Conservation (phyloP, 2,113 vertebrate species). For the Athene cunicularia region DNA sequence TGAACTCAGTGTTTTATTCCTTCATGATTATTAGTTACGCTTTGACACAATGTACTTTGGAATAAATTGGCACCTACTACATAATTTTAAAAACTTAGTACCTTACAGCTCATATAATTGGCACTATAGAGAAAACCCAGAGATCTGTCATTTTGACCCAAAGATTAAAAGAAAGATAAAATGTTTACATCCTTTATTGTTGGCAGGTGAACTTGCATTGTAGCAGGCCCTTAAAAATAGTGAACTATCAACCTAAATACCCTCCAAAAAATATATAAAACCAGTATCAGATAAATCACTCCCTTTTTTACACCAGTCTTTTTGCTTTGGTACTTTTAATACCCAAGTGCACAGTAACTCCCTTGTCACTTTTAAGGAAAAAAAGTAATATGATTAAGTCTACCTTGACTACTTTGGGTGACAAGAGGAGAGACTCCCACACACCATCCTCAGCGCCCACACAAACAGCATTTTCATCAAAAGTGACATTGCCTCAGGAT, state of each 20-base stretch:
- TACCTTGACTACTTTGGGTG: not conserved
- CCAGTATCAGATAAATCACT: not conserved
- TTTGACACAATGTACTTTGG: not conserved
- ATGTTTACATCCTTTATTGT: slow-evolving; percentile 35
- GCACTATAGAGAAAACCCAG: not conserved
- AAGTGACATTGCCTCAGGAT: not conserved
- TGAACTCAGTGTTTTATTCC: slow-evolving; percentile 63
- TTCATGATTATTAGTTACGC: slow-evolving; percentile 19
- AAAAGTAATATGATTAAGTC: not conserved
- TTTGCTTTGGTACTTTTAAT: slow-evolving; percentile 14
- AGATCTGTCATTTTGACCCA: not conserved
- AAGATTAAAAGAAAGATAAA: slow-evolving; percentile 64
- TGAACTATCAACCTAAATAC: not conserved
- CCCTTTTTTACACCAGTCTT: slow-evolving; percentile 1
- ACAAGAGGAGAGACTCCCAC: not conserved
- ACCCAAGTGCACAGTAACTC: slow-evolving; percentile 36
- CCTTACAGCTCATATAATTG: not conserved
- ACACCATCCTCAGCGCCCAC: not conserved
- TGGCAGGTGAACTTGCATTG: slow-evolving; percentile 23
- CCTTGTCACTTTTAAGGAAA: not conserved
- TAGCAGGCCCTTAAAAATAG: slow-evolving; percentile 46
- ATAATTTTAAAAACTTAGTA: slow-evolving; percentile 57
- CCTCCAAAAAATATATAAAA: slow-evolving; percentile 21
- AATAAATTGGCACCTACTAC: slow-evolving; percentile 20
- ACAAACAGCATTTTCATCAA: not conserved